Evolutionary conservation across 2,888 invertebrate species (phyloP), one percentile per base, ranked within the genome.

Genomic region (Cylloceria caligata): DNA sequence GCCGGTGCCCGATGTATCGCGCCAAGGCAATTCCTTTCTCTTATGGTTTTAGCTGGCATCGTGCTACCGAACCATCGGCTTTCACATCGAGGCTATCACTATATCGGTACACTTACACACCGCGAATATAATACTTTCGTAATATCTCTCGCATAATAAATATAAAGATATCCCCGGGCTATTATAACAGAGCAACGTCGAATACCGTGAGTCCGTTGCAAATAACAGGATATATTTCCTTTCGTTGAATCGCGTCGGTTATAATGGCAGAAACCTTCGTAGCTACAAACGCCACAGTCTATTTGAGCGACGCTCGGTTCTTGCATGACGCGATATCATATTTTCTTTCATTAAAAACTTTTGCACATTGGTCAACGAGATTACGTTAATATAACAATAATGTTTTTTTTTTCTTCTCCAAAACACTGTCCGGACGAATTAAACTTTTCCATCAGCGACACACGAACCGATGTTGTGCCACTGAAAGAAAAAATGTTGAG

Each of bases 1-100:
- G 47, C 24, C 45, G 74, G 69, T 57, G 65, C 52, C 69, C 52
- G 52, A 3, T 57, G 62, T 64, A 67, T 76, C 67, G 39, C 60
- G 72, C 80, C 75, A 81, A 81, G 80, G 80, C 80, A 39, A 81
- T 72, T 72, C 80, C 80, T 81, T 81, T 81, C 80, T 81, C 80
- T 76, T 36, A 34, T 60, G 72, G 72, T 76, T 81, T 80, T 67
- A 81, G 76, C 67, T 67, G 71, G 16, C 49, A 62, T 60, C 60
- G 36, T 39, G 47, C 69, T 36, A 45, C 34, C 55, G 74, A 49
- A 16, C 69, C 24, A 16, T 21, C 62, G n/a, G 27, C 45, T 62
- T 39, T 47, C 27, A 36, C n/a, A 49, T n/a, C 52, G 19, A 21
- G 73, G 4, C 36, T n/a, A 45, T 39, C n/a, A 49, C 45, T 42